phyloP scores from a whole-genome alignment of 2,797 vertebrate genomes.

The Spinus pinus region DNA sequence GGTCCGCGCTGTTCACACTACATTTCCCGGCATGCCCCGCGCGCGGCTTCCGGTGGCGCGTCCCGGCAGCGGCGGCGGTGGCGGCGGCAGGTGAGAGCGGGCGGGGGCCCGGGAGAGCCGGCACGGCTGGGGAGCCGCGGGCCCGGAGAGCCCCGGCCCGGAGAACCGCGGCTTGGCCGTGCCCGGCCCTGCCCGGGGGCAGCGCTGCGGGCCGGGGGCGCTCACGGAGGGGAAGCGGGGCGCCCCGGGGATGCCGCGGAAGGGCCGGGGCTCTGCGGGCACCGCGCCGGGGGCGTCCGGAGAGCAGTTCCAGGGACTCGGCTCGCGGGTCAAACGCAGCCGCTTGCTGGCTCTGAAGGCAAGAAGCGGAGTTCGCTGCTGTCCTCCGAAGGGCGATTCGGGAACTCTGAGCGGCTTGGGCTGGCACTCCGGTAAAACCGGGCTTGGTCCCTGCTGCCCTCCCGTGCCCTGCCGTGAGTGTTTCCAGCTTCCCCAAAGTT shows the following conservation, averaged over 20 bases:
- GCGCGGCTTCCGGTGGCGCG: background rate
- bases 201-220: background rate
- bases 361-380: background rate
- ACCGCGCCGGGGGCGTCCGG: background rate
- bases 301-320: background rate
- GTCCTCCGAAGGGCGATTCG: background rate
- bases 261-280: too few species aligned
- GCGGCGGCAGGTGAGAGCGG: background rate
- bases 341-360: rapidly evolving
- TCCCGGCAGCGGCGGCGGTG: background rate
- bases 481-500: background rate
- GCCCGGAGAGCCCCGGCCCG: background rate
- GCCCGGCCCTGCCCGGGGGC: background rate
- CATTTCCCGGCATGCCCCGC: background rate
- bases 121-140: background rate
- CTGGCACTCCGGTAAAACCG: background rate
- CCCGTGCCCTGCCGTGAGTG: background rate
- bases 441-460: rapidly evolving
- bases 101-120: background rate
- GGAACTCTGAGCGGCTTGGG: background rate
- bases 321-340: too few species aligned
- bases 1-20: background rate
- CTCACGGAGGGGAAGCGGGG: background rate
- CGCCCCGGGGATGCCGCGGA: background rate
- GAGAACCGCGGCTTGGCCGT: background rate